phyloP scores from a whole-genome alignment of 2,888 invertebrate genomes.

The Podabrus alpinus region DNA sequence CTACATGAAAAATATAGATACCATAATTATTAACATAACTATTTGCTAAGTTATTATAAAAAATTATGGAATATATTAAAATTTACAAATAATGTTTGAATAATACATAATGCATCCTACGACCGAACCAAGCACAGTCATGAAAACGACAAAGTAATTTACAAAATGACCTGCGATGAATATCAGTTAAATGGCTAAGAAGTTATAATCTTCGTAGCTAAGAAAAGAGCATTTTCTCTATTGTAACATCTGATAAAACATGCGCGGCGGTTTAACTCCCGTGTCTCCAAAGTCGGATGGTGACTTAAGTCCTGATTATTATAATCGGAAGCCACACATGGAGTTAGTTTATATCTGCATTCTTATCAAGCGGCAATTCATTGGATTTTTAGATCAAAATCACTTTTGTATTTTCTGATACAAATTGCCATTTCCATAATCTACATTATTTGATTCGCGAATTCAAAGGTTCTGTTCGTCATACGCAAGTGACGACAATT shows the following conservation, averaged over 20 bases:
- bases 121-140: background rate
- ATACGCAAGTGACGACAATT: background rate
- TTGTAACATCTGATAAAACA: conserved; percentile 35
- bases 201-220: conserved; percentile 30
- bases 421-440: background rate
- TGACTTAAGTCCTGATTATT: conserved; percentile 50
- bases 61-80: background rate
- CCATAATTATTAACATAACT: background rate
- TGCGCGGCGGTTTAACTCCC: conserved; percentile 30
- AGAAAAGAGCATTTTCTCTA: conserved; percentile 29
- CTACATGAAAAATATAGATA: background rate
- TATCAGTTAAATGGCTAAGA: conserved; percentile 29
- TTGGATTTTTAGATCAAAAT: background rate
- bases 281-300: conserved; percentile 29
- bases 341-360: conserved; percentile 45
- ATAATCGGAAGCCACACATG: conserved; percentile 53
- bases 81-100: background rate
- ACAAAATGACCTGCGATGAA: conserved; percentile 14
- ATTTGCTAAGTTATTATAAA: background rate
- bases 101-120: background rate
- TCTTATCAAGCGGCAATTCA: conserved; percentile 40
- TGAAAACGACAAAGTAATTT: background rate
- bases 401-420: background rate
- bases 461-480: background rate
- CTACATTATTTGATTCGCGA: background rate